Percentiles rank a stretch among this genome's conserved stretches.
These are phyloP conservation scores for Sylvietta virens DNA, from an alignment of 2,113 vertebrate species.

Conservation along the genomic window DNA sequence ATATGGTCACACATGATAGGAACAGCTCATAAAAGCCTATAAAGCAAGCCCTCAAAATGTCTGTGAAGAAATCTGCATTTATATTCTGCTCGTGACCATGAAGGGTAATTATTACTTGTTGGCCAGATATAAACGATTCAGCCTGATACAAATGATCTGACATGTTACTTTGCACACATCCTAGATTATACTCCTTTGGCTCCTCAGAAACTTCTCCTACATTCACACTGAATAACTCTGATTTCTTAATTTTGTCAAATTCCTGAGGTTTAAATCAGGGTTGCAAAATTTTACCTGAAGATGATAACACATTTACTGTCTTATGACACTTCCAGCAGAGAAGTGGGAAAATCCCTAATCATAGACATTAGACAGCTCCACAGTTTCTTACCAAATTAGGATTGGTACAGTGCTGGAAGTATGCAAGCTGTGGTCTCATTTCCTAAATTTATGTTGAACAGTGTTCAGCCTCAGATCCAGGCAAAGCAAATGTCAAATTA, in stretches of 20 bases:
- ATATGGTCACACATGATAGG: not conserved
- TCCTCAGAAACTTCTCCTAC: not conserved
- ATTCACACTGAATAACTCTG: not conserved
- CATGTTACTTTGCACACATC: rapidly evolving
- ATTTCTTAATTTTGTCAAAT: not conserved
- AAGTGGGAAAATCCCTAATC: not conserved
- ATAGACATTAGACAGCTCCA: not conserved
- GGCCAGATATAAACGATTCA: too few species aligned
- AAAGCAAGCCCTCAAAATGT: not conserved
- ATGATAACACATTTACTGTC: not conserved
- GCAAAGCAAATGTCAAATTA: not conserved
- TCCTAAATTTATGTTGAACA: not conserved
- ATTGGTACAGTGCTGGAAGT: not conserved
- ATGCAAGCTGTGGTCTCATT: not conserved
- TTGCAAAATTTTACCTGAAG: not conserved
- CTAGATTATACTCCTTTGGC: not conserved
- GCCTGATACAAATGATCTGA: not conserved
- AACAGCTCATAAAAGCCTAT: not conserved
- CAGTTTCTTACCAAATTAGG: not conserved
- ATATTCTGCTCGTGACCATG: not conserved
- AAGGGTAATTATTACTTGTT: not conserved
- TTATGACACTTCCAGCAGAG: not conserved
- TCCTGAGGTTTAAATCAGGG: not conserved
- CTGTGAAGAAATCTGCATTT: not conserved
- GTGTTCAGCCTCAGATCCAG: not conserved